A percentile compares a stretch with the other conserved stretches of the same genome.
phyloP scores from a whole-genome alignment of 2,888 invertebrate species.

The Hoplodrina blanda region DNA sequence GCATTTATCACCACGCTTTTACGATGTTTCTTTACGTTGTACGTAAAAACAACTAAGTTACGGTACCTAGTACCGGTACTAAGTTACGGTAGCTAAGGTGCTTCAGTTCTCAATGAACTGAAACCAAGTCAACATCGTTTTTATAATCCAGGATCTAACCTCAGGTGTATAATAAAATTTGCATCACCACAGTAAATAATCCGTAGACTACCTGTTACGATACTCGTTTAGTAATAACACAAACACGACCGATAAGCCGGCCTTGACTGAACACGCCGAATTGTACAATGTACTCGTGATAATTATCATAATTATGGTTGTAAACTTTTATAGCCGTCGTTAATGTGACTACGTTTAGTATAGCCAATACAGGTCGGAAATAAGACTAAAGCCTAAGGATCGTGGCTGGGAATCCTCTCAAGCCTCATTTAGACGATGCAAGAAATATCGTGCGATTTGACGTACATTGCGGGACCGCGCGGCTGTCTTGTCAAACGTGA shows the following conservation, averaged over 20 bases:
- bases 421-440: too few relatives aligned
- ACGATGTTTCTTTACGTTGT: not conserved
- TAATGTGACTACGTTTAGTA: constrained; percentile 10
- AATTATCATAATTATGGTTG: constrained; percentile 20
- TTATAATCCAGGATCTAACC: not conserved
- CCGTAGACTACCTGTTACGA: constrained; percentile 17
- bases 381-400: not conserved
- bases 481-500: too few relatives aligned
- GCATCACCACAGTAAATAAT: constrained; percentile 8
- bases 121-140: too few relatives aligned
- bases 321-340: constrained; percentile 21
- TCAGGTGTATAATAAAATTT: not conserved
- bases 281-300: constrained; percentile 22
- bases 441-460: too few relatives aligned
- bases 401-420: constrained; percentile 13
- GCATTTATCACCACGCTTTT: too few relatives aligned
- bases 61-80: too few relatives aligned
- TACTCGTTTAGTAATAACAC: constrained; percentile 12
- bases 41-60: not conserved
- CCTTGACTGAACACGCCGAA: constrained; percentile 43
- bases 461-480: too few relatives aligned
- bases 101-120: too few relatives aligned
- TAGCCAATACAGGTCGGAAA: not conserved
- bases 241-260: constrained; percentile 45
- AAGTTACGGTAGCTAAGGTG: too few relatives aligned